These are phyloP conservation scores for Nomada fucata DNA, from an alignment of 2,888 invertebrate species.

Conservation along the genomic window DNA sequence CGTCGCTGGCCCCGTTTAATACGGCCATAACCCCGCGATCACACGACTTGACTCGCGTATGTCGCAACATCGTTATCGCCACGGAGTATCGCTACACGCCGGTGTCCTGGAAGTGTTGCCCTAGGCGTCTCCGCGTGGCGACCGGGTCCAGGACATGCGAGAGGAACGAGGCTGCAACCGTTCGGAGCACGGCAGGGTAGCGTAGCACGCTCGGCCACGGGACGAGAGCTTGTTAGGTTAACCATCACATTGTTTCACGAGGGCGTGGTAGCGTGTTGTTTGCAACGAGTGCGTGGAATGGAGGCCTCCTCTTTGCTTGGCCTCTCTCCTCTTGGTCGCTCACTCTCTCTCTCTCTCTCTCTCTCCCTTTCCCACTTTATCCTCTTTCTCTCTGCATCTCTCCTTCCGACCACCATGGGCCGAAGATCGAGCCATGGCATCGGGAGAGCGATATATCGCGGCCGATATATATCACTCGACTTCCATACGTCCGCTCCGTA, in stretches of 20 bases:
- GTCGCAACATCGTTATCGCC: conserved; percentile 63
- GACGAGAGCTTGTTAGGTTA: conserved; percentile 77
- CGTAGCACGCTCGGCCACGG: conserved; percentile 56
- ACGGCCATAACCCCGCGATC: conserved; percentile 44
- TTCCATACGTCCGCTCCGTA: conserved; percentile 67
- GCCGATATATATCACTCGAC: conserved; percentile 76
- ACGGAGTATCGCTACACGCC: conserved; percentile 48
- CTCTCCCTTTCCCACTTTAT: conserved; percentile 18
- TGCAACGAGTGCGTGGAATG: conserved; percentile 62
- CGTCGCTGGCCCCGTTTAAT: conserved; percentile 20
- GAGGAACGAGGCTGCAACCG: conserved; percentile 61
- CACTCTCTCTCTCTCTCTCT: not conserved
- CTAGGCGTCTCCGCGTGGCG: conserved; percentile 56
- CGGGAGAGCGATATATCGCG: conserved; percentile 75
- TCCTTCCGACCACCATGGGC: conserved; percentile 43
- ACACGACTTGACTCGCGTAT: conserved; percentile 50
- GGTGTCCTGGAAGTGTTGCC: conserved; percentile 71
- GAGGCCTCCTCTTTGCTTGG: conserved; percentile 37
- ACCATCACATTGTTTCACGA: conserved; percentile 78
- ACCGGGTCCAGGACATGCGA: conserved; percentile 34
- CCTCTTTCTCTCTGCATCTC: conserved; percentile 2
- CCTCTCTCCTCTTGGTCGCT: not conserved
- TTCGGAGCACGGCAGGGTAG: conserved; percentile 61
- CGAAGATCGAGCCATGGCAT: conserved; percentile 73
- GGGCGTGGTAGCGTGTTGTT: conserved; percentile 71